Evolutionary conservation across 2,888 invertebrate species (phyloP), one percentile per base, ranked within the genome.

Genomic region (Shargacucullia verbasci): DNA sequence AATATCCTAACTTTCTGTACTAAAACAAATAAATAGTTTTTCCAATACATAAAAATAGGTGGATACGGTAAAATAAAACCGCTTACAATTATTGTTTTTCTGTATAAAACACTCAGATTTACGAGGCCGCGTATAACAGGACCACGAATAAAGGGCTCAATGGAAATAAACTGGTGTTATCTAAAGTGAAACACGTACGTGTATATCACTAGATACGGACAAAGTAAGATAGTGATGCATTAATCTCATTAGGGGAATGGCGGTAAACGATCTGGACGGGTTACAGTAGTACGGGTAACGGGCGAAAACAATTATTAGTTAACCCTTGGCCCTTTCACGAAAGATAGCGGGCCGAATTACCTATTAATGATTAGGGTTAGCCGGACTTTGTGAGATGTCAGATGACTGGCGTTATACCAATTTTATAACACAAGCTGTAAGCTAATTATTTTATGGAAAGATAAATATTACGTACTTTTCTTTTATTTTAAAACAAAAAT

Each of bases 221-320:
- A 47, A 71, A 71, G 55, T 72, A 62, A 80, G 73, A 77, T 78
- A 79, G 73, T 74, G 74, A 79, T 79, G 77, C 80, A 81, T 83
- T 79, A 80, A 82, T 82, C 73, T 78, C 76, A 82, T 85, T 81
- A 82, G 67, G 76, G 61, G 78, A 80, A 78, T 79, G 79, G 75
- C 72, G 77, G 78, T 81, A 78, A 80, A 78, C 78, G 81, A 78
- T 76, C 70, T 76, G 73, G 76, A 80, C 68, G 78, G 75, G 79
- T 78, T 74, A 76, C 78, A 68, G 70, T 72, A 75, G 79, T 76
- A 79, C 70, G 75, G 70, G 73, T 79, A 80, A 82, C 78, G 78
- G 74, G 76, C 82, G 83, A 79, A 84, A 83, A 83, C 83, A 84
- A 82, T 84, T 83, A 82, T 81, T 83, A 81, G 80, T 79, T 81